Evolutionary conservation across 2,888 invertebrate species (phyloP).

Genomic region (Thysanoteuthis rhombus): DNA sequence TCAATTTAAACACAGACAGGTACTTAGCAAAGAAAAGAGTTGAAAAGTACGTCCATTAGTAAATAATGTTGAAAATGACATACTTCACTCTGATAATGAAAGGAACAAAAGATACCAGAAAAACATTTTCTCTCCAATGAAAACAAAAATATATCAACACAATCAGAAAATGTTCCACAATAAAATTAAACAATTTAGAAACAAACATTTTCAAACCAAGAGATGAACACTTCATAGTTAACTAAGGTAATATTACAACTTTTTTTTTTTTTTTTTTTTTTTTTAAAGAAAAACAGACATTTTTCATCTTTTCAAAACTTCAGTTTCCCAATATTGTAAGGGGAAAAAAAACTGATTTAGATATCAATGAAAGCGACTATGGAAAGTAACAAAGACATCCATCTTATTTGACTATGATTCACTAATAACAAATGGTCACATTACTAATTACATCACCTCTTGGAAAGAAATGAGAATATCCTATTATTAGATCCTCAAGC

Average conservation of each 20-base stretch:
- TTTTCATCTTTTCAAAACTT: too few species aligned
- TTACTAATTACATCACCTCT: too few species aligned
- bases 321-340: too few species aligned
- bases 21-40: not conserved
- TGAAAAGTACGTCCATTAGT: not conserved
- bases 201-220: not conserved
- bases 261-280: not conserved
- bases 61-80: not conserved
- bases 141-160: not conserved
- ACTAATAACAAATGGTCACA: too few species aligned
- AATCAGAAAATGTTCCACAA: too few species aligned
- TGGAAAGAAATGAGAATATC: too few species aligned
- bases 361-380: too few species aligned
- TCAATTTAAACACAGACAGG: not conserved
- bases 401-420: too few species aligned
- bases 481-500: too few species aligned
- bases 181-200: too few species aligned
- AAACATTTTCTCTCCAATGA: not conserved
- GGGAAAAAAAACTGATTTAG: too few species aligned
- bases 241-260: not conserved
- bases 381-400: too few species aligned
- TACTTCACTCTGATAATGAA: not conserved
- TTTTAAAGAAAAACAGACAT: not conserved
- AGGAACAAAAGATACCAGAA: not conserved
- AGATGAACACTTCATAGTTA: not conserved